phyloP scores from a whole-genome alignment of 2,113 vertebrate genomes.

The Cyprichromis sp. region DNA sequence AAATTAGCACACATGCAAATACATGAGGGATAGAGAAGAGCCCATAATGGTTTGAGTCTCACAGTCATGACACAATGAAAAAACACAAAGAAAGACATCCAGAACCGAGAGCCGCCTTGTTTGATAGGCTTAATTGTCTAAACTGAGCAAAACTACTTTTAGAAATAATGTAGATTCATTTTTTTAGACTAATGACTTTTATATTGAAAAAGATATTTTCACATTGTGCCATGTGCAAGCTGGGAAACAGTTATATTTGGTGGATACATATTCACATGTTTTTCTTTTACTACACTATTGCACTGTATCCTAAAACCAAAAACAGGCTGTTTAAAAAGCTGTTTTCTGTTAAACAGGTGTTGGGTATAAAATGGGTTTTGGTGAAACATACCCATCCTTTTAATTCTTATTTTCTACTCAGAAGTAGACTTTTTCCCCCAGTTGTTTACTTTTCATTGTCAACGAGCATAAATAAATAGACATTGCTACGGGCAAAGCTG shows the following conservation, averaged over 20 bases:
- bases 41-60: not conserved
- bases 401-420: not conserved
- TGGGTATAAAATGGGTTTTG: not conserved
- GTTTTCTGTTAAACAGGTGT: not conserved
- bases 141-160: not conserved
- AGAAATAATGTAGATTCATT: not conserved
- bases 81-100: not conserved
- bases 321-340: not conserved
- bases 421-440: fast-evolving
- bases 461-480: not conserved
- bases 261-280: not conserved
- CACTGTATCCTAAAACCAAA: not conserved
- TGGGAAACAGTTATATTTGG: not conserved
- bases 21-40: not conserved
- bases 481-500: not conserved
- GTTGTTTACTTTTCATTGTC: not conserved
- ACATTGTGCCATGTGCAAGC: not conserved
- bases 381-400: not conserved
- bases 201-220: not conserved
- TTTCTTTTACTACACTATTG: not conserved
- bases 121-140: not conserved
- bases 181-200: not conserved
- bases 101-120: not conserved
- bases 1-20: constrained; percentile 36
- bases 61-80: not conserved